Evolutionary conservation across 2,888 invertebrate genomes (phyloP).

Genomic region (Fabriciana adippe): DNA sequence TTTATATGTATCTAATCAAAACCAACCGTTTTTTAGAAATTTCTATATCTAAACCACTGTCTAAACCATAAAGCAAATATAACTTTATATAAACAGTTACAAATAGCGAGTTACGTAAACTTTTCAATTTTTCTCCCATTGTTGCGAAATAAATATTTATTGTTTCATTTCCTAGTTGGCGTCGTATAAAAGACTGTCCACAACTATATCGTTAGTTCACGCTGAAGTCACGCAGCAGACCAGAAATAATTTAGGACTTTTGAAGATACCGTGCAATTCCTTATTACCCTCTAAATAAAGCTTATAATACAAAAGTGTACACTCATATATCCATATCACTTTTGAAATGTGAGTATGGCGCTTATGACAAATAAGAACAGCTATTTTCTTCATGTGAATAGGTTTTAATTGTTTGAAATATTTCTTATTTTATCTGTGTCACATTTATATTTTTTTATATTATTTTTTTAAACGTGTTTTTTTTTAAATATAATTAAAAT

Average conservation of each 20-base stretch:
- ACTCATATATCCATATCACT: slow-evolving; percentile 13
- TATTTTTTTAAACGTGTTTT: neutral
- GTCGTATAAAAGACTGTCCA: slow-evolving; percentile 31
- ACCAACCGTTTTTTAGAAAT: too few species aligned
- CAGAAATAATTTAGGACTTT: slow-evolving; percentile 30
- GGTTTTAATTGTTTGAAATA: slow-evolving; percentile 14
- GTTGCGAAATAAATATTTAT: slow-evolving; percentile 34
- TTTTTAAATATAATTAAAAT: neutral
- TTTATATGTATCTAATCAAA: too few species aligned
- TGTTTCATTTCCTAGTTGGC: slow-evolving; percentile 34
- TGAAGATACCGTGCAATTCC: slow-evolving; percentile 19
- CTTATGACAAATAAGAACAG: slow-evolving; percentile 12
- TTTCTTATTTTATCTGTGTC: neutral
- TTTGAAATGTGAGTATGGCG: slow-evolving; percentile 11
- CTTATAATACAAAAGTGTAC: slow-evolving; percentile 7
- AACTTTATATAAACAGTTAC: slow-evolving; percentile 9
- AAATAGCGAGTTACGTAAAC: slow-evolving; percentile 20
- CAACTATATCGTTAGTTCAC: slow-evolving; percentile 34
- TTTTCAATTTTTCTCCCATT: slow-evolving; percentile 30
- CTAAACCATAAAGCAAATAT: too few species aligned
- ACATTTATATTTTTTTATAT: neutral
- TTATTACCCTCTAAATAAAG: slow-evolving; percentile 22
- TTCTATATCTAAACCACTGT: too few species aligned
- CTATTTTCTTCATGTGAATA: slow-evolving; percentile 12
- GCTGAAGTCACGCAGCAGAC: slow-evolving; percentile 30